These are phyloP conservation scores for Cydia fagiglandana DNA, from an alignment of 1,140 invertebrate species.

Conservation along the genomic window DNA sequence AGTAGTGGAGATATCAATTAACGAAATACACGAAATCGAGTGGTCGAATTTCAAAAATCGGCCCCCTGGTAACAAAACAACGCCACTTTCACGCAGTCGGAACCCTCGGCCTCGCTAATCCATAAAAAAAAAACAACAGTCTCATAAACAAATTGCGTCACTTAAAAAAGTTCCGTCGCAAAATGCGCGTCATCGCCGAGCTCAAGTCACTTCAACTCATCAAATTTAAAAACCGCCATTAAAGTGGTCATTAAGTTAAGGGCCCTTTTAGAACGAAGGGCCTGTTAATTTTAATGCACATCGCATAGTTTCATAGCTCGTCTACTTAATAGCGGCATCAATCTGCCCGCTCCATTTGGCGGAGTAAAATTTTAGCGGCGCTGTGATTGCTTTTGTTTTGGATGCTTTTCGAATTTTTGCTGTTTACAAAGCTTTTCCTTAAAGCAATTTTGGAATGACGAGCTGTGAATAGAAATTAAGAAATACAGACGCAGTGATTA, in stretches of 20 bases:
- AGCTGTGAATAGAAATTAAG: too few species aligned
- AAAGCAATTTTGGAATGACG: too few species aligned
- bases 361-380: not conserved
- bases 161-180: slow-evolving; percentile 9
- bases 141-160: slow-evolving; percentile 6
- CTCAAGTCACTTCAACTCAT: slow-evolving; percentile 28
- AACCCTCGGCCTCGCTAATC: too few species aligned
- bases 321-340: slow-evolving; percentile 9
- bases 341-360: not conserved
- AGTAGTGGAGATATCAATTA: too few species aligned
- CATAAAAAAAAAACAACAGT: not conserved
- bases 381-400: not conserved
- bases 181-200: slow-evolving; percentile 1
- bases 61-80: too few species aligned
- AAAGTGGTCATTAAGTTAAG: slow-evolving; percentile 24
- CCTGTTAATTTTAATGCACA: slow-evolving; percentile 30
- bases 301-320: slow-evolving; percentile 26
- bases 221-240: slow-evolving; percentile 28
- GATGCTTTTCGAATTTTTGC: not conserved
- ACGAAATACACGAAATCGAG: too few species aligned
- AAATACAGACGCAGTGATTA: too few species aligned
- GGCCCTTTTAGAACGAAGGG: slow-evolving; percentile 18
- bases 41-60: too few species aligned
- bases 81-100: too few species aligned
- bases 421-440: not conserved